Conservation (phyloP, 2,797 vertebrate genomes). For the Ficedula albicollis region DNA sequence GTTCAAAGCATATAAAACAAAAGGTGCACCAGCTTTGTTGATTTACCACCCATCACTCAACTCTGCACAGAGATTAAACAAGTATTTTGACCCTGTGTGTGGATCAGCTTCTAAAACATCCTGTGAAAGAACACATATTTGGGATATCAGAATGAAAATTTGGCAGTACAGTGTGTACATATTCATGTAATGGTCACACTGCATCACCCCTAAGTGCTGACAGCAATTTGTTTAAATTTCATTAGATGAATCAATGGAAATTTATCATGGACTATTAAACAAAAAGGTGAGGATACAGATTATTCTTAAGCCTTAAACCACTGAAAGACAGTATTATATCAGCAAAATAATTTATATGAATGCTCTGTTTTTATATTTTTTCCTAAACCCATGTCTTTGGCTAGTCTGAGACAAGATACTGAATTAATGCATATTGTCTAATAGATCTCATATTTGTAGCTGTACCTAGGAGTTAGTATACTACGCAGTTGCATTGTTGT, state of each 20-base stretch:
- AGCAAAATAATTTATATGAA: neutral
- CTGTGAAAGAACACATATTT: neutral
- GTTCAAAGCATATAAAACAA: neutral
- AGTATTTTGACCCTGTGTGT: neutral
- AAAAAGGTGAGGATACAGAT: neutral
- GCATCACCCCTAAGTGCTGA: neutral
- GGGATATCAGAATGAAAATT: neutral
- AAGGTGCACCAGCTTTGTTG: neutral
- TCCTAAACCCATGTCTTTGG: neutral
- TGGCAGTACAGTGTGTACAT: neutral
- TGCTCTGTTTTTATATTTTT: neutral
- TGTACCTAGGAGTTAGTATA: neutral
- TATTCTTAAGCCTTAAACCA: neutral
- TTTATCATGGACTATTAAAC: neutral
- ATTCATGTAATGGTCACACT: neutral
- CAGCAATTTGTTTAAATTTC: neutral
- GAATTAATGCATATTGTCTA: neutral
- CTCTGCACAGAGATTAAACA: neutral
- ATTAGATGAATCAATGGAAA: neutral
- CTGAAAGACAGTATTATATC: neutral
- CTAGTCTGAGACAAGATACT: neutral
- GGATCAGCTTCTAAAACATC: neutral
- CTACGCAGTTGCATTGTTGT: neutral
- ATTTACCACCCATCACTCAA: neutral
- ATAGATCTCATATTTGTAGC: neutral